phyloP scores from a whole-genome alignment of 1,140 invertebrate species.

The Saxidomus purpurata region DNA sequence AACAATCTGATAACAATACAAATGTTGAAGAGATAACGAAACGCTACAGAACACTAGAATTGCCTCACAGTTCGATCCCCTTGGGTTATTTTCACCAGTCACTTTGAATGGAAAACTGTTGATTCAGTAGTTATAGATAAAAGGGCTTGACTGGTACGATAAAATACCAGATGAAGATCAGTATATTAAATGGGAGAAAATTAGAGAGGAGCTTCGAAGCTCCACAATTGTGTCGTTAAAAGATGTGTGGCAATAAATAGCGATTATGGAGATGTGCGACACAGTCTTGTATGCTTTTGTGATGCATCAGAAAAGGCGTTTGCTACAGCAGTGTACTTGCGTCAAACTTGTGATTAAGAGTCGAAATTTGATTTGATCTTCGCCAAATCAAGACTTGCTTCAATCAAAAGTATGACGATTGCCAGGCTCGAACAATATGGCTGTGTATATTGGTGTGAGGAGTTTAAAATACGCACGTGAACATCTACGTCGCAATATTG shows the following conservation, averaged over 20 bases:
- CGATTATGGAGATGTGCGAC: neutral
- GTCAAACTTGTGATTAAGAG: neutral
- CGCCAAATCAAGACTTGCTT: slow-evolving; percentile 2
- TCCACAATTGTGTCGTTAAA: neutral
- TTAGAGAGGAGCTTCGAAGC: too few species aligned
- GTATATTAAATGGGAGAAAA: too few species aligned
- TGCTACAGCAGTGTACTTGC: neutral
- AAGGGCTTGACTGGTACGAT: slow-evolving; percentile 11
- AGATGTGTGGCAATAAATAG: neutral
- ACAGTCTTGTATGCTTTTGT: slow-evolving; percentile 26
- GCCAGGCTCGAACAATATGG: neutral
- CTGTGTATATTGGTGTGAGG: neutral
- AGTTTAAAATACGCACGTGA: neutral
- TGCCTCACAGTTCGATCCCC: neutral
- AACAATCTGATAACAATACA: neutral
- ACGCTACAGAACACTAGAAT: neutral
- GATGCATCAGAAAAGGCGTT: slow-evolving; percentile 14
- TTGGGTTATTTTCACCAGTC: slow-evolving; percentile 17
- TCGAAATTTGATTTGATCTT: neutral
- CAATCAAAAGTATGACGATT: neutral
- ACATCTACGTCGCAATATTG: neutral
- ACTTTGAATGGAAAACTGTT: neutral
- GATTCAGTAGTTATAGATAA: neutral
- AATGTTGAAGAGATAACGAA: neutral
- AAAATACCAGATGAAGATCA: neutral